Base-by-base conservation (phyloP, 2,888 invertebrate genomes). In the Augiades crinisus region DNA sequence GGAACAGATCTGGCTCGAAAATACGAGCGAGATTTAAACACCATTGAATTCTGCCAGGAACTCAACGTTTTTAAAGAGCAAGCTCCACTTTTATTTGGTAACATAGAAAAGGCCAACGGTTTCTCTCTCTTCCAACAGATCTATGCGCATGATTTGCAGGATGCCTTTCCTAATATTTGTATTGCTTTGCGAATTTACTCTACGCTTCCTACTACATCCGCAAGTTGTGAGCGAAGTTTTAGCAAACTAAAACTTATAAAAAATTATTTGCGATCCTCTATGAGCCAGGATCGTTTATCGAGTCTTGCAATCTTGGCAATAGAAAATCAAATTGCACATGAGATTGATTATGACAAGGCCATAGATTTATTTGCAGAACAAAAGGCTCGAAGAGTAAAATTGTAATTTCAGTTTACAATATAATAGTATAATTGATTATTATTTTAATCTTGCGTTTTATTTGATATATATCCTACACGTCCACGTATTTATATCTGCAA, bases 201-300 rank as follows among this genome's bases (percentile, higher is more conserved):
- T 36, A 63, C 45, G 45, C 54, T 59, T 59, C 58, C 54, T 51
- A 58, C 58, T 61, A 57, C 57, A 51, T 54, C 51, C 51, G 63
- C 60, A 57, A 61, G 59, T 52, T 61, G 60, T 46, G 61, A 63
- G 57, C 57, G 57, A 62, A 63, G 59, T 59, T 65, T 65, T 56
- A 63, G 56, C 47, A 63, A 61, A 54, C 51, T 59, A 49, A 55
- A 58, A 58, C 47, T 56, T 10, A 56, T 54, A 21, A 54, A 49
- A 54, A 54, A 58, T 51, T 57, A 54, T 59, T 54, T 58, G 49
- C 52, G 54, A 54, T 57, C 51, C 27, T 54, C 57, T 47, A 57
- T 56, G 47, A 51, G 56, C 53, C 61, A 61, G 57, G 57, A 59
- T 56, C 55, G 63, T 34, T 57, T 63, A 59, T 57, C 46, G 41